phyloP scores from a whole-genome alignment of 2,113 vertebrate genomes.

The Podarcis muralis region DNA sequence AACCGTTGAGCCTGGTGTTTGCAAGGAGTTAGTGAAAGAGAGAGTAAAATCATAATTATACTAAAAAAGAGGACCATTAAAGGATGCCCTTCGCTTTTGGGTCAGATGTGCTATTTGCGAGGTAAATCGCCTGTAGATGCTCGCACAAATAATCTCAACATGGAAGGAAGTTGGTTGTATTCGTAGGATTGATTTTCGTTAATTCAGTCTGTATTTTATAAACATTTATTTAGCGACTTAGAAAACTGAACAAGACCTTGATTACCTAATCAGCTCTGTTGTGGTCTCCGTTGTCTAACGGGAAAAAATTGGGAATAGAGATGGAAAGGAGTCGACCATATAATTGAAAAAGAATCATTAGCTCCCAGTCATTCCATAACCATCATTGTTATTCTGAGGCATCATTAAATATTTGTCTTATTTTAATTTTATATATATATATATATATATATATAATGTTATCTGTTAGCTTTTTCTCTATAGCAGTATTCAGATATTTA shows the following conservation, averaged over 20 bases:
- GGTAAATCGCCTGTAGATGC: background rate
- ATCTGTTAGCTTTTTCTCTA: background rate
- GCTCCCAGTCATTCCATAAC: background rate
- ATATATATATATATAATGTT: background rate
- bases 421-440: no score
- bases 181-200: background rate
- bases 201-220: background rate
- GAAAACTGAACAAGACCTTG: no score
- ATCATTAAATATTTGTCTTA: constrained; percentile 25
- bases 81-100: background rate
- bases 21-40: background rate
- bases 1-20: background rate
- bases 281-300: background rate
- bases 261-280: background rate
- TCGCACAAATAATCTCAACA: background rate
- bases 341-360: background rate
- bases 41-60: background rate
- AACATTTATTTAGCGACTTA: background rate
- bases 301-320: background rate
- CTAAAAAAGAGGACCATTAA: background rate
- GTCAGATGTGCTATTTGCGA: background rate
- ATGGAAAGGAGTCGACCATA: constrained; percentile 6
- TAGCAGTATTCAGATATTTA: background rate
- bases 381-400: background rate
- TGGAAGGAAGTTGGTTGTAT: background rate